A percentile compares a stretch with the other conserved stretches of the same genome.
Evolutionary conservation across 1,140 invertebrate genomes (phyloP).

Genomic region (Zaprionus gabonicus): DNA sequence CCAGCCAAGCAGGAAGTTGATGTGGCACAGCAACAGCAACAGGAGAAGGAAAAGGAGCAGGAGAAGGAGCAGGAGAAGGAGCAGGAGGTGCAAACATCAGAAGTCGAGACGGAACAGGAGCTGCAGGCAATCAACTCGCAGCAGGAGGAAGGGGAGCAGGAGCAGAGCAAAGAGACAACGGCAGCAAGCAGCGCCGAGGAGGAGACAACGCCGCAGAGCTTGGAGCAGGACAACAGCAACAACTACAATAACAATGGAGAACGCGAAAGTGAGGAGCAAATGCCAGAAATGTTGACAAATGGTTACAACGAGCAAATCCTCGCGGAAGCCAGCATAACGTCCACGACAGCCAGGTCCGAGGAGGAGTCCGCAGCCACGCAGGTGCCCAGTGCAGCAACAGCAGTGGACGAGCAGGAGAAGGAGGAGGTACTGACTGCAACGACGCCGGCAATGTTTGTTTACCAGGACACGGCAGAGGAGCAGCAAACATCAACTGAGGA

Average conservation of each 20-base stretch:
- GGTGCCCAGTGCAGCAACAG: constrained; percentile 3
- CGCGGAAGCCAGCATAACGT: constrained; percentile 24
- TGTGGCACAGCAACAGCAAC: neutral
- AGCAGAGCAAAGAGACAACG: constrained; percentile 43
- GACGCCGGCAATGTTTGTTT: constrained; percentile 43
- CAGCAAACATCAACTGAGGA: constrained; percentile 47
- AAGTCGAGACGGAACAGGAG: constrained; percentile 11
- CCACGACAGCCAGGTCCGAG: constrained; percentile 34
- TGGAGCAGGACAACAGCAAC: constrained; percentile 13
- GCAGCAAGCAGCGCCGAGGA: constrained; percentile 17
- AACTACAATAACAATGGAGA: neutral
- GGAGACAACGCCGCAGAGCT: constrained; percentile 9
- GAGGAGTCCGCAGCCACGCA: constrained; percentile 33
- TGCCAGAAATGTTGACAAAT: constrained; percentile 74
- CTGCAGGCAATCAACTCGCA: constrained; percentile 18
- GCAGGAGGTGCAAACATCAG: constrained; percentile 1
- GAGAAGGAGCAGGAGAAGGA: constrained; percentile 3
- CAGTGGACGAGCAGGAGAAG: neutral
- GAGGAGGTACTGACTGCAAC: constrained; percentile 24
- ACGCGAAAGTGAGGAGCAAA: constrained; percentile 49
- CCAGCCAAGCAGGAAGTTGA: constrained; percentile 46
- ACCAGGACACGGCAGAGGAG: constrained; percentile 49
- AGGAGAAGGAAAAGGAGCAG: neutral
- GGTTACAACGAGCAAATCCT: constrained; percentile 60
- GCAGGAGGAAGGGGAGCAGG: constrained; percentile 3